Percentiles rank a stretch among this genome's conserved stretches.
These are phyloP conservation scores for Phylloscopus collybita DNA, from an alignment of 2,797 vertebrate genomes.

Conservation along the genomic window DNA sequence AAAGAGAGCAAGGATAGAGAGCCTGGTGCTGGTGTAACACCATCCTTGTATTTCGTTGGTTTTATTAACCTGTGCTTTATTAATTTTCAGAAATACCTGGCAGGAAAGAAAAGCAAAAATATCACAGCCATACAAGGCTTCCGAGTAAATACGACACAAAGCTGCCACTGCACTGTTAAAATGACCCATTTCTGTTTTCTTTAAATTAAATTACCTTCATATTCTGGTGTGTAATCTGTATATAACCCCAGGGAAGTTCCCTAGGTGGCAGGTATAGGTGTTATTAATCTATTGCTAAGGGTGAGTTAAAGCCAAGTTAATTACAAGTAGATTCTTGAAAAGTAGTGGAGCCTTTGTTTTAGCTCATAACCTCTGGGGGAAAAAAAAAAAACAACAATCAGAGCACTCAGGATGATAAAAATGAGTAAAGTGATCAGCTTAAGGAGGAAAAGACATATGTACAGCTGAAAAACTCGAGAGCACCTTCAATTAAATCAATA, in stretches of 20 bases:
- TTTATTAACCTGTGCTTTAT: background rate
- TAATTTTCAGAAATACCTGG: background rate
- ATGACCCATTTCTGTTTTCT: background rate
- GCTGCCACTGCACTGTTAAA: background rate
- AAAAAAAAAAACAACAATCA: background rate
- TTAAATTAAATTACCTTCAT: slow-evolving; percentile 15
- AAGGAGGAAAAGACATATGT: slow-evolving; percentile 3
- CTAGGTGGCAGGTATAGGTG: background rate
- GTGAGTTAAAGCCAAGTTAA: slow-evolving; percentile 17
- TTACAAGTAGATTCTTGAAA: background rate
- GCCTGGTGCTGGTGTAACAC: background rate
- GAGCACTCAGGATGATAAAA: background rate
- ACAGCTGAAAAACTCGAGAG: background rate
- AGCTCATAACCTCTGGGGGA: background rate
- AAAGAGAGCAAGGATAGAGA: background rate
- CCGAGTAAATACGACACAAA: background rate
- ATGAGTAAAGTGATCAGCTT: background rate
- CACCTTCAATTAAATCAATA: slow-evolving; percentile 38
- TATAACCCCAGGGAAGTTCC: background rate
- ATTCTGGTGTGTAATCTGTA: background rate
- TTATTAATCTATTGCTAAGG: background rate
- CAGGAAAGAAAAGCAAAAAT: background rate
- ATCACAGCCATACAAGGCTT: background rate
- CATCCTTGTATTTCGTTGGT: background rate
- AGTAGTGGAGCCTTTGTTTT: background rate